These are phyloP conservation scores for Dicrostonyx torquatus DNA, from an alignment of 2,797 vertebrate genomes.

Conservation along the genomic window DNA sequence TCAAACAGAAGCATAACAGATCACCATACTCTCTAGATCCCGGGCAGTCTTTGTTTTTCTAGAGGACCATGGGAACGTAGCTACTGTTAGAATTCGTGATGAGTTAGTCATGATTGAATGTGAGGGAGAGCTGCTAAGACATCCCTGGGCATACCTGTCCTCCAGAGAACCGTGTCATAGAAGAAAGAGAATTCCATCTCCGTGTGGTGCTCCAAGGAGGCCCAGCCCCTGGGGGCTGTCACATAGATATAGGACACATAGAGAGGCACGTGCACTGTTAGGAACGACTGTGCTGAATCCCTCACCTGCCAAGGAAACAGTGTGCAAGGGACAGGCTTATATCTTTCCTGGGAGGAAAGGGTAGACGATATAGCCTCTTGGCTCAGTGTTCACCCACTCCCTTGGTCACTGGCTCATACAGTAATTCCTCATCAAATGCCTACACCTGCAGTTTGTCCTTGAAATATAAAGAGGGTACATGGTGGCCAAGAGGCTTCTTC, in stretches of 20 bases:
- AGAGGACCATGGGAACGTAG: neutral
- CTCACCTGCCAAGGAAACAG: constrained; percentile 89
- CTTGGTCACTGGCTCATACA: neutral
- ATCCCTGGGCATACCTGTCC: constrained; percentile 89
- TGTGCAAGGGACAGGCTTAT: neutral
- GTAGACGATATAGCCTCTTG: accelerated
- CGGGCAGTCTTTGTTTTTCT: too few species aligned
- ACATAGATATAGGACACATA: constrained; percentile 98
- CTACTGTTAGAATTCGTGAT: neutral
- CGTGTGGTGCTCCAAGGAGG: constrained; percentile 98
- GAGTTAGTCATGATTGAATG: neutral
- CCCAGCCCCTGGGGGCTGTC: constrained; percentile 96
- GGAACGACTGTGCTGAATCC: constrained; percentile 97
- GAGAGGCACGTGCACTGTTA: constrained; percentile 97
- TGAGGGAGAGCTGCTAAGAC: neutral
- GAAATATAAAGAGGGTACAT: neutral
- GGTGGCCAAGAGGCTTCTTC: neutral
- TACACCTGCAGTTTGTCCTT: neutral
- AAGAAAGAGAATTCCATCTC: constrained; percentile 99
- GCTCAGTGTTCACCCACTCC: neutral
- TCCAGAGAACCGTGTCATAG: constrained; percentile 98
- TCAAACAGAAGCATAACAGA: neutral
- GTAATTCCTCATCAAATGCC: neutral
- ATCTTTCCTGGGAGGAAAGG: neutral
- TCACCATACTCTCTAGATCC: neutral